Percentiles rank a stretch among this genome's conserved stretches.
Conservation (phyloP, 2,113 vertebrate species). For the Hystrix cristata region DNA sequence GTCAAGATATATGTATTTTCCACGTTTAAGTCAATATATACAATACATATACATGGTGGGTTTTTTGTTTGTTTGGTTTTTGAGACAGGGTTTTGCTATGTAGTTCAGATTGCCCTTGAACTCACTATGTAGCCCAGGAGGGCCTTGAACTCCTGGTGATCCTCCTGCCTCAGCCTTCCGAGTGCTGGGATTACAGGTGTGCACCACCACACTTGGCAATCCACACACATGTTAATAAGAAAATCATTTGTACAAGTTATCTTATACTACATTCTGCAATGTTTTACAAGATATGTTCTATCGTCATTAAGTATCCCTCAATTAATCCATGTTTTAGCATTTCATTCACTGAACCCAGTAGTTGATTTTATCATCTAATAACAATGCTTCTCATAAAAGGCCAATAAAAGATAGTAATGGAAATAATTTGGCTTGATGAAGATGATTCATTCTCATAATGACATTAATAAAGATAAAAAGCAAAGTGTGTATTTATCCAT, state of each 20-base stretch:
- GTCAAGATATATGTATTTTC: neutral
- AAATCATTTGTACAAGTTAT: neutral
- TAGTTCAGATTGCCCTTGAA: neutral
- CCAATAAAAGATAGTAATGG: conserved; percentile 48
- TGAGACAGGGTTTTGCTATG: neutral
- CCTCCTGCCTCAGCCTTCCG: neutral
- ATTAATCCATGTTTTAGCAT: conserved; percentile 59
- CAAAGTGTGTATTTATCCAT: conserved; percentile 51
- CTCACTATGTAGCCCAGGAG: neutral
- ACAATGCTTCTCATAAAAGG: conserved; percentile 67
- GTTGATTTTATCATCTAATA: conserved; percentile 56
- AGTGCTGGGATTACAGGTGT: neutral
- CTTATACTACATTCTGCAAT: conserved; percentile 30
- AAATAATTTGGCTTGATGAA: conserved; percentile 62
- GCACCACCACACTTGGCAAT: neutral
- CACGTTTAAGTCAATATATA: neutral
- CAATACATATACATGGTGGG: neutral
- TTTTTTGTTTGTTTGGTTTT: neutral
- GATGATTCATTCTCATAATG: conserved; percentile 55
- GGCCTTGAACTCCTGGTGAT: neutral
- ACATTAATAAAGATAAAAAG: conserved; percentile 63
- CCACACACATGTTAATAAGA: conserved; percentile 6
- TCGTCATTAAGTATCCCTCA: conserved; percentile 42
- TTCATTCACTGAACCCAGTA: conserved; percentile 58
- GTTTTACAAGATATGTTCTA: neutral